Evolutionary conservation across 2,888 invertebrate species (phyloP), one percentile per base, ranked within the genome.

Genomic region (Venustoraphidia nigricollis): DNA sequence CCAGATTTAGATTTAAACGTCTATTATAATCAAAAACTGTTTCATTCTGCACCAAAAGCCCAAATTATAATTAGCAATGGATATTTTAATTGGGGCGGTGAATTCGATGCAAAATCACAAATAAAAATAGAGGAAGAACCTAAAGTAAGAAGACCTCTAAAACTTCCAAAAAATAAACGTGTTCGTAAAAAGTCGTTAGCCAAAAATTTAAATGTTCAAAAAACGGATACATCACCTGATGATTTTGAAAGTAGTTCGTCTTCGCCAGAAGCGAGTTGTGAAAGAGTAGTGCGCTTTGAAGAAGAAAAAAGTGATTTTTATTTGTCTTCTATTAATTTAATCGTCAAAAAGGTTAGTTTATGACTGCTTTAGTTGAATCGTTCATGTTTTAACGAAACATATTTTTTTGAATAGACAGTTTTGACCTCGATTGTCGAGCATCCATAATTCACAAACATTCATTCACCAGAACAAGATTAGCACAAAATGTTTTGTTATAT

Each of bases 21-120:
- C 10, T 83, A 81, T 60, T 88, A 86, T 62, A 70, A 70, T 54
- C 67, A 68, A 50, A 58, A 53, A 34, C 17, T 59, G 35, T 48
- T 71, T 3, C 69, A 71, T 51, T 67, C 65, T 39, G 69, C 71
- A 51, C 61, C 63, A 43, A 70, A 74, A 51, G 69, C 72, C 52
- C 76, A 76, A 50, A 69, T 77, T 55, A 61, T 75, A 41, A 60
- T 84, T 45, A 73, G 71, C 55, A 68, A 76, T 50, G 81, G 76
- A 0, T 65, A 71, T 2, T 84, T 83, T 59, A 63, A 70, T 8
- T 79, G 79, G 78, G 70, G 70, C 6, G 27, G 27, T 27, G 27
- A 27, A 27, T 27, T 27, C 27, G 27, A 27, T 6, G 27, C 27
- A 27, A 6, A 6, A 27, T 6, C 3, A 27, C 27, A 27, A 27